Percentiles rank a stretch among this genome's conserved stretches.
Evolutionary conservation across 30 jellyfish, hydroid and myxozoan genomes (phyloP).

Genomic region (Euphysa ruthae): DNA sequence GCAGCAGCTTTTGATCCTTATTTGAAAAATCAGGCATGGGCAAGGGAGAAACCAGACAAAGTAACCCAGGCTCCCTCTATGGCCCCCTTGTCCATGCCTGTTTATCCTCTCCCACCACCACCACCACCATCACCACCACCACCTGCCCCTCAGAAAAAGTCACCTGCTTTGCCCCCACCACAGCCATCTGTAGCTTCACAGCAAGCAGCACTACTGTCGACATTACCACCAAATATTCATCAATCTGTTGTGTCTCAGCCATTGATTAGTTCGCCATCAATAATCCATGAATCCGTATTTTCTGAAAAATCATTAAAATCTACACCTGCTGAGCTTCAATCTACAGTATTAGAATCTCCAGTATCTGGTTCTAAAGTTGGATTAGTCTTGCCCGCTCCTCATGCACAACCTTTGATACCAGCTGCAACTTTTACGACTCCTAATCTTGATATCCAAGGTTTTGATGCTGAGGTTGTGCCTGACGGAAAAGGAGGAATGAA

Average conservation of each 20-base stretch:
- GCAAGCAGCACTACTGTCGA: constrained; percentile 9
- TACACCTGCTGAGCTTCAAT: background rate
- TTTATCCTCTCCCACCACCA: constrained; percentile 22
- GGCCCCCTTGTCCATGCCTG: constrained; percentile 18
- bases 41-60: background rate
- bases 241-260: background rate
- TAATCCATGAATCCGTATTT: no score
- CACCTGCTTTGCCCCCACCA: constrained; percentile 21
- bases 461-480: constrained; percentile 54
- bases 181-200: background rate
- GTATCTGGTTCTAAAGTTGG: constrained; percentile 5
- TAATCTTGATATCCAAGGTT: constrained; percentile 41
- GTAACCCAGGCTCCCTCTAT: background rate
- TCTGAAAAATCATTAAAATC: no score
- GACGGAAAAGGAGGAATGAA: constrained; percentile 66
- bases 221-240: background rate
- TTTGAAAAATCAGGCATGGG: constrained; percentile 36
- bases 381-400: constrained; percentile 14
- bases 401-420: constrained; percentile 1
- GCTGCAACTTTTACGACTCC: constrained; percentile 1
- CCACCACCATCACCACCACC: background rate
- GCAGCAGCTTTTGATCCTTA: constrained; percentile 34
- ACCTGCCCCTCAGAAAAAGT: background rate
- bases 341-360: constrained; percentile 13
- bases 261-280: background rate